Evolutionary conservation across 2,113 vertebrate species (phyloP), one percentile per base, ranked within the genome.

Genomic region (Labrus mixtus): DNA sequence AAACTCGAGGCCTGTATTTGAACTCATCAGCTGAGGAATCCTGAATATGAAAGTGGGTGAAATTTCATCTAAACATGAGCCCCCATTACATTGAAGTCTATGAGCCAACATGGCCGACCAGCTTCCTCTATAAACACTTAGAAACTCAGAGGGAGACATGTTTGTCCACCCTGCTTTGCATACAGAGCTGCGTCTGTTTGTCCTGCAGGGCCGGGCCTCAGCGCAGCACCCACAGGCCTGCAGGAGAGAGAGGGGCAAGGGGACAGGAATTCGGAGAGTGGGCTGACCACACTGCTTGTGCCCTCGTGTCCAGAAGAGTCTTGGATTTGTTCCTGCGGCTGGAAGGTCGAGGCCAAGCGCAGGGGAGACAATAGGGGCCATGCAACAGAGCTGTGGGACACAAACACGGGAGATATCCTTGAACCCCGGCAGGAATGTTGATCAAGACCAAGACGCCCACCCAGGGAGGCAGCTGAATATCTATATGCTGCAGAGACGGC

Each of bases 331-430:
- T 88, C 77, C 82, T 74, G 71, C 4, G 53, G 16, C 58, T 15
- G 61, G 62, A 70, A 48, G 87, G 84, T 81, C 78, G 79, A 78
- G 86, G 84, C 79, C 17, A 76, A 73, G 78, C 33, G 16, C 77
- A 4, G 48, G 46, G 72, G 23, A 70, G 83, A 95, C 93, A 94
- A 95, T 94, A 67, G 84, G 29, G 43, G 58, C 88, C 89, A 91
- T 93, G 90, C 81, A 81, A 70, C 39, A 45, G 73, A 87, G 87
- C 87, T 87, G 94, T 93, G 89, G 93, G 94, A 91, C 93, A 91
- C 84, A 91, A 93, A 90, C 87, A 89, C 15, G 82, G 91, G 84
- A 90, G 90, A 92, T 71, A 91, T 87, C 89, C 88, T 88, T 73
- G 75, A 91, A 90, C 90, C 84, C 84, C 22, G 56, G 76, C 67